Conservation (phyloP, 1,140 invertebrate genomes). For the Brachionus asplanchnoidis region DNA sequence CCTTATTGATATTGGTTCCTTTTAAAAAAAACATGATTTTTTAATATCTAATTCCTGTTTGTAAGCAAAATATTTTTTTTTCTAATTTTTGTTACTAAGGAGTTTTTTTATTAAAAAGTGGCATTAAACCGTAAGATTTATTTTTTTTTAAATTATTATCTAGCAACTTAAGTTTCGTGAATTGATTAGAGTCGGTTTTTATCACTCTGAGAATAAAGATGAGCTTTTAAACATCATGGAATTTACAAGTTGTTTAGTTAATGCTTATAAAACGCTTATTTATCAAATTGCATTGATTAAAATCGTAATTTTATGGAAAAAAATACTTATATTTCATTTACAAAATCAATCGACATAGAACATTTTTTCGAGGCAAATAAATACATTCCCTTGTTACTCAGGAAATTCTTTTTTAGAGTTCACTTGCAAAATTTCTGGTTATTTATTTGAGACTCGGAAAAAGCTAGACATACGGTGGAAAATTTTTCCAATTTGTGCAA, state of each 20-base stretch:
- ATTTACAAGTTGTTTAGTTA: neutral
- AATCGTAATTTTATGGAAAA: neutral
- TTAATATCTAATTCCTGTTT: neutral
- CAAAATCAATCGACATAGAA: neutral
- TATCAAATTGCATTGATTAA: neutral
- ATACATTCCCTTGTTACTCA: neutral
- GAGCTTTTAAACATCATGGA: neutral
- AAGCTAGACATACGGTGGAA: no score
- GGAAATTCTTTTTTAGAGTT: neutral
- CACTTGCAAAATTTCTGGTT: neutral
- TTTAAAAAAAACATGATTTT: neutral
- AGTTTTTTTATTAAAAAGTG: neutral
- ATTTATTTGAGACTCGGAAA: neutral
- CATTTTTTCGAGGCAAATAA: neutral
- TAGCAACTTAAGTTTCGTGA: neutral
- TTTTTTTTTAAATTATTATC: neutral
- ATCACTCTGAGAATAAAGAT: neutral
- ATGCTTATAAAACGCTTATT: neutral
- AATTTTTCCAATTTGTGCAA: no score
- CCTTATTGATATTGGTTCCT: neutral
- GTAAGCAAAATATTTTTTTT: neutral
- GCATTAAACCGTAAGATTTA: neutral
- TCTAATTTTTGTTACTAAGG: neutral
- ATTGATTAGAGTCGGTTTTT: neutral
- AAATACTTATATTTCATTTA: neutral